phyloP scores from a whole-genome alignment of 1,140 invertebrate species.

The Panagrolaimus sp. region DNA sequence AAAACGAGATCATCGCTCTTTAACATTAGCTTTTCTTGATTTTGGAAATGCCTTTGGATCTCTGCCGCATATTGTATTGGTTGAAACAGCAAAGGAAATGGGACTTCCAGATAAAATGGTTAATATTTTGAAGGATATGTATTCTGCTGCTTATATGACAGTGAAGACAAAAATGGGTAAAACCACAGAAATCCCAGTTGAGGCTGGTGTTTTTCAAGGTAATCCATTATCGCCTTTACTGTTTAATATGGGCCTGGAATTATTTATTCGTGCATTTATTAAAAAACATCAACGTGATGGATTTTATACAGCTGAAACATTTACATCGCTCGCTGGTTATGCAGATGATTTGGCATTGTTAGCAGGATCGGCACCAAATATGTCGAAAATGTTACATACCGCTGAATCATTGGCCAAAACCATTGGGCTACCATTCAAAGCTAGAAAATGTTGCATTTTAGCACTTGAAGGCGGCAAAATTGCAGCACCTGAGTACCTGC shows the following conservation, averaged over 20 bases:
- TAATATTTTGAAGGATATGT: background rate
- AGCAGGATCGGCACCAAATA: background rate
- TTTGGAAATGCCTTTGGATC: slow-evolving; percentile 13
- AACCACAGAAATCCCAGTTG: background rate
- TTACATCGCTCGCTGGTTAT: background rate
- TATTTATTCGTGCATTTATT: background rate
- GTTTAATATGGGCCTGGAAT: background rate
- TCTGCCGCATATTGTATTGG: slow-evolving; percentile 8
- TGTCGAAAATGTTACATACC: background rate
- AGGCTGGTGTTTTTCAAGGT: background rate
- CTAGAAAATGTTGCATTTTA: background rate
- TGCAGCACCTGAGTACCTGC: background rate
- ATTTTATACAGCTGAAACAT: background rate
- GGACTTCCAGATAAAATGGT: background rate
- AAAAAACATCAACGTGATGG: background rate
- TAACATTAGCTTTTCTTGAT: slow-evolving; percentile 4
- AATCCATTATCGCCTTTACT: background rate
- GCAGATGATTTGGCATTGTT: background rate
- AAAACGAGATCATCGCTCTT: background rate
- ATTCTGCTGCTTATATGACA: background rate
- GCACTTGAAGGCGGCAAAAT: background rate
- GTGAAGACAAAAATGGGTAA: background rate
- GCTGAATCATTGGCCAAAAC: background rate
- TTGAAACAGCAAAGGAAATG: background rate
- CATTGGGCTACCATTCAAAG: background rate